Base-by-base conservation (phyloP, 2,888 invertebrate species). In the Campaea margaritaria region DNA sequence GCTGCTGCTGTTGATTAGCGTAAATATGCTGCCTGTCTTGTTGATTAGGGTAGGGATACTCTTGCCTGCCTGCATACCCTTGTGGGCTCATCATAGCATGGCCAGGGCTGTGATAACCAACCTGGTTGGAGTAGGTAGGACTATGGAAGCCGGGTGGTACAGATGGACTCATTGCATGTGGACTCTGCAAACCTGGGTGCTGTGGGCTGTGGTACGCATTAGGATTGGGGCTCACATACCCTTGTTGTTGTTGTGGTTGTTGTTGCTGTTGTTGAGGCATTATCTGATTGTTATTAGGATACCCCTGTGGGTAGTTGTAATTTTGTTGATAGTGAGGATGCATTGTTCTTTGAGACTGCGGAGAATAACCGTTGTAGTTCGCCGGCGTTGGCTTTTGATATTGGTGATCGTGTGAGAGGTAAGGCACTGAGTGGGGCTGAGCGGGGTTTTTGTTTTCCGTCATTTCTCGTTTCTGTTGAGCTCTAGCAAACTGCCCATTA, bases 61-160 rank as follows among this genome's bases (percentile, higher is more conserved):
- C 91, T 67, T 86, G 90, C 44, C 88, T 79, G 13, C 79, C 77
- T 0, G 80, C 73, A 60, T 83, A 88, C n/a, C 67, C 77, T 49
- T 89, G 91, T n/a, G 91, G 90, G 64, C 90, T 91, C 83, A 91
- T 82, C 78, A 91, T 85, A 11, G 85, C 77, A 62, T 89, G 88
- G 0, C 85, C 86, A 0, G 91, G 87, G 57, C 89, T 90, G 44
- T 89, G 86, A 64, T 85, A 93, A 28, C 83, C 88, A 57, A 85
- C 88, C 81, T 81, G 91, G 65, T 83, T 90, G 44, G 82, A 82
- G 72, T 87, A 91, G 43, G 86, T 86, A 8, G 89, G 91, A 66
- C 89, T 93, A 66, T 86, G 91, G 61, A 87, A 92, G 48, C 87
- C 93, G 14, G 83, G 83, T 28, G 88, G 86, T 11, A 87, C 85